Base-by-base conservation (phyloP, 2,797 vertebrate species). In the Danionella dracula region DNA sequence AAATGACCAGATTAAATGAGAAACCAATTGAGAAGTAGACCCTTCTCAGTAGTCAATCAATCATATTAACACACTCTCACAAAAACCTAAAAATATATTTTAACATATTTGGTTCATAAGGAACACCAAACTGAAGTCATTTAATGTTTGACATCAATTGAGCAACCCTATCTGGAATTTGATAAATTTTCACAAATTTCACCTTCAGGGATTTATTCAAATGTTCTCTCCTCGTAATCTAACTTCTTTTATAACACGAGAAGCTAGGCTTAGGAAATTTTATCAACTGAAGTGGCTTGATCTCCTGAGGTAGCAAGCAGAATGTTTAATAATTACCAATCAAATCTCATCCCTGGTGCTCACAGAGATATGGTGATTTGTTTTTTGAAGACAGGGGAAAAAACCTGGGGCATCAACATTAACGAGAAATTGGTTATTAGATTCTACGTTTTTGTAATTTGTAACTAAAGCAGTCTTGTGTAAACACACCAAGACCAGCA, bases 241-340 rank as follows among this genome's bases (percentile, higher is more conserved):
- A 0, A 15, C 8, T 53, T 56, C 5, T 17, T 46, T 45, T 27
- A 48, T 40, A 40, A 56, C 41, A 5, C 15, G 11, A 46, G 20
- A 55, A 17, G 32, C 60, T 51, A 17, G 48, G 21, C 42, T 46
- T 31, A 19, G 23, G 23, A 63, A 63, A 35, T 44, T 16, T 12
- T 49, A 44, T 51, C 17, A 9, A 42, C 34, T 48, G 16, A 21
- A 21, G 13, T 8, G 51, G 4, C 19, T 29, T 56, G 15, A 40
- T 37, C 41, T 56, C 63, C 42, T 16, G 63, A 66, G 63, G 42
- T 56, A 32, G 20, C 31, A 37, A 38, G 12, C 11, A 56, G 21
- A 66, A 66, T 37, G 21, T 38, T 66, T 48, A 46, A 66, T 66
- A 66, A 66, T 54, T 54, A 65, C 40, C 31, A 45, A 55, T 66